Conservation (phyloP, 1,140 invertebrate genomes). For the Drosophila bipectinata region DNA sequence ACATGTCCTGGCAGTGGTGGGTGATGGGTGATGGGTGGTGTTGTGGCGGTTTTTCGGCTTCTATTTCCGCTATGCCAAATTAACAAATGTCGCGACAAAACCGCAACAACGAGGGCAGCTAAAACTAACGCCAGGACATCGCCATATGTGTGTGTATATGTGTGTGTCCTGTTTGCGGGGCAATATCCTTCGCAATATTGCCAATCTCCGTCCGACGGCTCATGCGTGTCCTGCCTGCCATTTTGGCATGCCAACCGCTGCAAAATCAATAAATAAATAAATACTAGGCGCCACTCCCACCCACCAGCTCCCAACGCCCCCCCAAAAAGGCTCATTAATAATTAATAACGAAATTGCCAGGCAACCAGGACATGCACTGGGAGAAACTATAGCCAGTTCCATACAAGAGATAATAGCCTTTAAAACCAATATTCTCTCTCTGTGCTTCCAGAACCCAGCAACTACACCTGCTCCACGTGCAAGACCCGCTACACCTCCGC, state of each 20-base stretch:
- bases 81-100: conserved; percentile 77
- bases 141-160: conserved; percentile 29
- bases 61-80: conserved; percentile 66
- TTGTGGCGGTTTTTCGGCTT: conserved; percentile 31
- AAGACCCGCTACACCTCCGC: conserved; percentile 95
- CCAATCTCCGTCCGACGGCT: conserved; percentile 56
- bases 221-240: conserved; percentile 5
- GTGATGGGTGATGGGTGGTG: background rate
- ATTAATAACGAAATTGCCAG: conserved; percentile 70
- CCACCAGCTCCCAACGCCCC: background rate
- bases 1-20: conserved; percentile 7
- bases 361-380: conserved; percentile 12
- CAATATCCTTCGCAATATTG: conserved; percentile 59
- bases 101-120: conserved; percentile 45
- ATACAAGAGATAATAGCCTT: too few relatives aligned
- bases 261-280: conserved; percentile 79
- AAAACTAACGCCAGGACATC: conserved; percentile 46
- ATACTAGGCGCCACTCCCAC: conserved; percentile 19
- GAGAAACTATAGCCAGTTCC: background rate
- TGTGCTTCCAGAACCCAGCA: conserved; percentile 93
- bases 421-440: background rate
- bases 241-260: conserved; percentile 71
- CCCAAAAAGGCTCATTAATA: conserved; percentile 57
- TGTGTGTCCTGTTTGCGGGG: conserved; percentile 12
- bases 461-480: conserved; percentile 97